These are phyloP conservation scores for Julus scandinavius DNA, from an alignment of 2,888 invertebrate genomes.

Conservation along the genomic window DNA sequence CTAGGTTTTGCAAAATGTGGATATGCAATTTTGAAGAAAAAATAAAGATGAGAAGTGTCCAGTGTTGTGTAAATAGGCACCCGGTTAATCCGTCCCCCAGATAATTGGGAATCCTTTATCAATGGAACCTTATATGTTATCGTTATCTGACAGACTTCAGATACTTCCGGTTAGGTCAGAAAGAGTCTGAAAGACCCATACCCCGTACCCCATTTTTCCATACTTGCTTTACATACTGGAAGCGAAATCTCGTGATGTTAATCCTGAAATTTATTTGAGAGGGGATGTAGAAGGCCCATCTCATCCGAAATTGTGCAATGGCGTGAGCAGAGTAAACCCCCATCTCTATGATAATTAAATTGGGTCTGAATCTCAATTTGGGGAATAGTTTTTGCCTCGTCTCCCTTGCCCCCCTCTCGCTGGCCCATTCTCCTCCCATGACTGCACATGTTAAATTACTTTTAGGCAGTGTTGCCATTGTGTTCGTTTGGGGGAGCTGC, in stretches of 20 bases:
- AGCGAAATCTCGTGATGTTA: not conserved
- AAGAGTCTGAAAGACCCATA: not conserved
- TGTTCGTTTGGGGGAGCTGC: not conserved
- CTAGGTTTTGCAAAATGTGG: too few relatives aligned
- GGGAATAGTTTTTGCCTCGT: slow-evolving; percentile 9
- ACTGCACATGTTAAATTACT: slow-evolving; percentile 33
- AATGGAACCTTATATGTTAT: not conserved
- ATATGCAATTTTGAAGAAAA: too few relatives aligned
- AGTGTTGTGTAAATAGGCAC: too few relatives aligned
- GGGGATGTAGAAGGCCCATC: not conserved
- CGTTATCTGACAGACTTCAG: not conserved
- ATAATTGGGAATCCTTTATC: too few relatives aligned
- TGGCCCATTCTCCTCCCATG: slow-evolving; percentile 9
- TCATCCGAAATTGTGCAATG: slow-evolving; percentile 2
- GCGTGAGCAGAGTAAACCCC: not conserved
- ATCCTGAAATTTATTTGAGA: not conserved
- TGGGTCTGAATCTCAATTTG: slow-evolving; percentile 16
- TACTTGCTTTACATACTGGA: not conserved
- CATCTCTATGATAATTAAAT: slow-evolving; percentile 33
- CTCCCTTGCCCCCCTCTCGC: not conserved
- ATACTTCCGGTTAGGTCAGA: not conserved
- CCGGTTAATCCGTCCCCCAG: too few relatives aligned
- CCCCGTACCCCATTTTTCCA: not conserved
- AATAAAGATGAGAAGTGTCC: too few relatives aligned
- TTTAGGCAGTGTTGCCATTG: not conserved